Conservation (phyloP, 2,797 vertebrate genomes). For the Acipenser ruthenus region DNA sequence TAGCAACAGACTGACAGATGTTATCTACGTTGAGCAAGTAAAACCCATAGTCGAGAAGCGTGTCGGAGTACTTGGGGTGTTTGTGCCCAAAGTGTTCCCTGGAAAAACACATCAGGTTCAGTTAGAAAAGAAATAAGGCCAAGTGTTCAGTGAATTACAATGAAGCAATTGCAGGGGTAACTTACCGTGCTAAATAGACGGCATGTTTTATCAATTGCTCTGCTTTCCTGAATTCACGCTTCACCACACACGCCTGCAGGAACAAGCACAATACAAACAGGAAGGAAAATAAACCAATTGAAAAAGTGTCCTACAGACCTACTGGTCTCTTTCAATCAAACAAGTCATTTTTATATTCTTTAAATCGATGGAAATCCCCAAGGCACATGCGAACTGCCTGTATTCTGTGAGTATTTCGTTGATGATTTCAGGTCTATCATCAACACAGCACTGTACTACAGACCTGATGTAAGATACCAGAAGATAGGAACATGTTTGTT, state of each 20-base stretch:
- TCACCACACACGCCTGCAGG: slow-evolving; percentile 90
- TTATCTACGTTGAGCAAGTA: slow-evolving; percentile 98
- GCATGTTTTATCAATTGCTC: slow-evolving; percentile 98
- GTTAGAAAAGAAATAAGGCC: slow-evolving; percentile 1
- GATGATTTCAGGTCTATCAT: too few relatives aligned
- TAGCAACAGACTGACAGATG: slow-evolving; percentile 96
- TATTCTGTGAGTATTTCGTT: too few relatives aligned
- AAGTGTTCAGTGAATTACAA: too few relatives aligned
- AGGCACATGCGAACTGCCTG: too few relatives aligned
- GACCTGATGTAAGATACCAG: too few relatives aligned
- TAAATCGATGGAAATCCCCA: too few relatives aligned
- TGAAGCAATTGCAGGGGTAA: neutral
- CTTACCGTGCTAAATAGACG: slow-evolving; percentile 91
- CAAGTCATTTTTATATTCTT: too few relatives aligned
- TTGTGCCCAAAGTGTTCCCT: slow-evolving; percentile 98
- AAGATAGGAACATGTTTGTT: too few relatives aligned
- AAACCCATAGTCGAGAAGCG: slow-evolving; percentile 96
- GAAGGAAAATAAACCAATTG: slow-evolving; percentile 6
- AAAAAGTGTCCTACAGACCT: too few relatives aligned
- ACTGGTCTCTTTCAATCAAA: too few relatives aligned
- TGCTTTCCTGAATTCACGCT: slow-evolving; percentile 97
- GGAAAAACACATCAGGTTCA: slow-evolving; percentile 31
- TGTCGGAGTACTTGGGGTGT: slow-evolving; percentile 97
- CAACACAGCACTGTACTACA: too few relatives aligned
- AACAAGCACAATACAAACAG: neutral